phyloP scores from a whole-genome alignment of 2,113 vertebrate genomes.

The Cyanocitta stelleri region DNA sequence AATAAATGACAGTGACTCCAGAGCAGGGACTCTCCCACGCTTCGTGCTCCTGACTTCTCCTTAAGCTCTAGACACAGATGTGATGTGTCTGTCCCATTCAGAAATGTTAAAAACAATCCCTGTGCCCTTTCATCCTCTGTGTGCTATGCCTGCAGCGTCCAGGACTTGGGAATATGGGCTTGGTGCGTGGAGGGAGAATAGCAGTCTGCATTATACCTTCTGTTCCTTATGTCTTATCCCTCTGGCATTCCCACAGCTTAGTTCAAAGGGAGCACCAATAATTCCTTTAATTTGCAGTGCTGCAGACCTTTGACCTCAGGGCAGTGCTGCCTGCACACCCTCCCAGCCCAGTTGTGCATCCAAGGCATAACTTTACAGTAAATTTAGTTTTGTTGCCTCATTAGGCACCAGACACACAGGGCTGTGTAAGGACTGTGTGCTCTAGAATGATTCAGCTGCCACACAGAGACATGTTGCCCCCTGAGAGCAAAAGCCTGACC shows the following conservation, averaged over 20 bases:
- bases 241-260: not conserved
- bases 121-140: not conserved
- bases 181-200: not conserved
- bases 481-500: not conserved
- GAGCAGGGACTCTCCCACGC: not conserved
- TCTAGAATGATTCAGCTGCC: not conserved
- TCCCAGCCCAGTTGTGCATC: not conserved
- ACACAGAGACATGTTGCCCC: not conserved
- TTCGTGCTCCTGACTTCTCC: not conserved
- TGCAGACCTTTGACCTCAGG: not conserved
- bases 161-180: not conserved
- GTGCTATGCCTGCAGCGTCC: not conserved
- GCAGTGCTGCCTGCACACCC: not conserved
- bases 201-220: not conserved
- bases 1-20: not conserved
- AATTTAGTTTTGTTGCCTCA: conserved; percentile 20
- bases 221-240: not conserved
- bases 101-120: not conserved
- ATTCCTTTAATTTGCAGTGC: not conserved
- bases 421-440: not conserved
- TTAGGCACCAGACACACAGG: not conserved
- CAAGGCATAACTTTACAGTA: not conserved
- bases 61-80: not conserved
- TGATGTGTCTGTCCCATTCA: not conserved
- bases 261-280: not conserved